These are phyloP conservation scores for Idaea biselata DNA, from an alignment of 2,888 invertebrate genomes.

Conservation along the genomic window DNA sequence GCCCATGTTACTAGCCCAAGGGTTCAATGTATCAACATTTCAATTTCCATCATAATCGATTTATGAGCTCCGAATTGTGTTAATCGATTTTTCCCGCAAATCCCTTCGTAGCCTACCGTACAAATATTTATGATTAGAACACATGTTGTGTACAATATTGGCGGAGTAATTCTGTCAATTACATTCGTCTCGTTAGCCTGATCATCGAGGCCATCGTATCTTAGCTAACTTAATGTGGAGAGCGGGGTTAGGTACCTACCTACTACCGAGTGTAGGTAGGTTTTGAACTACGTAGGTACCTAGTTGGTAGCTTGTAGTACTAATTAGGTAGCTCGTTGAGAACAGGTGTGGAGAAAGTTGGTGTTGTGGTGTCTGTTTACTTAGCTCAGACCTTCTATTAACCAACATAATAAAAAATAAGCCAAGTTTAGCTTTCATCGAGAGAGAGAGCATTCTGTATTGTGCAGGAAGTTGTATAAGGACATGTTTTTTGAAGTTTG, in stretches of 20 bases:
- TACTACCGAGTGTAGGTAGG: conserved; percentile 17
- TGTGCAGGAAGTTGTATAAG: too few species aligned
- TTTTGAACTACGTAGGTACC: background rate
- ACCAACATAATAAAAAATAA: too few species aligned
- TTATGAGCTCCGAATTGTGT: too few species aligned
- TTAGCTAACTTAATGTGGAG: conserved; percentile 40
- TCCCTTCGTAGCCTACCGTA: background rate
- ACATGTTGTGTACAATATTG: conserved; percentile 15
- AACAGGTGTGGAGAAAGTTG: background rate
- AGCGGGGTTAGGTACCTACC: conserved; percentile 31
- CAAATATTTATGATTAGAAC: conserved; percentile 8
- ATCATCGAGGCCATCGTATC: conserved; percentile 51
- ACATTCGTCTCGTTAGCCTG: conserved; percentile 57
- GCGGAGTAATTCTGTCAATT: conserved; percentile 64
- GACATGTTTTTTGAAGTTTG: too few species aligned
- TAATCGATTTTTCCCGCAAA: too few species aligned
- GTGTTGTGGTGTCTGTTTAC: background rate
- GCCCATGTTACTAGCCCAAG: too few species aligned
- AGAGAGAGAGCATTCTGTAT: too few species aligned
- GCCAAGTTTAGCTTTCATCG: too few species aligned
- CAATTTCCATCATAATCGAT: too few species aligned
- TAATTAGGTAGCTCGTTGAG: background rate
- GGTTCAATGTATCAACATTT: too few species aligned
- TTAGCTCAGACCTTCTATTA: background rate
- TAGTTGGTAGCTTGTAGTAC: background rate